phyloP scores from a whole-genome alignment of 1,140 invertebrate species.

The Drosophila truncata region DNA sequence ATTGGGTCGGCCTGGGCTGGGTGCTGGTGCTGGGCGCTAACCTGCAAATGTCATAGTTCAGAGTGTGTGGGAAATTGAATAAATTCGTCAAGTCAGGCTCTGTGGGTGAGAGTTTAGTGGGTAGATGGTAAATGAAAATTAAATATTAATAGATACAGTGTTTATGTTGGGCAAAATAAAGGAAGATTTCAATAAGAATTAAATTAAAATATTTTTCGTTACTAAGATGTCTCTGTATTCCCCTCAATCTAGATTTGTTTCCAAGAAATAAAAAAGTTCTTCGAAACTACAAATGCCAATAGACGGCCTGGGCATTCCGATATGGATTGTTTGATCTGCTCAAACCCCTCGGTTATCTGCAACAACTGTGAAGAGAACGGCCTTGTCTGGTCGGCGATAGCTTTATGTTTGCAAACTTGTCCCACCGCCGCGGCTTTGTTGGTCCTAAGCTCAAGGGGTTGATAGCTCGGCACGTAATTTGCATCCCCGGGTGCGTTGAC shows the following conservation, averaged over 20 bases:
- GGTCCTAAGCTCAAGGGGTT: conserved; percentile 45
- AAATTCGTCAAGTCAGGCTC: conserved; percentile 13
- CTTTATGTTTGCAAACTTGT: conserved; percentile 32
- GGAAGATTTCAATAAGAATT: background rate
- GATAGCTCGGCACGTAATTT: conserved; percentile 47
- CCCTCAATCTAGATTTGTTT: background rate
- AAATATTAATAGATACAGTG: conserved; percentile 40
- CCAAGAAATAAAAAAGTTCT: conserved; percentile 2
- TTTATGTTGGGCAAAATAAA: background rate
- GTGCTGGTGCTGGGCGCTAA: conserved; percentile 2
- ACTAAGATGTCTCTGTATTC: background rate
- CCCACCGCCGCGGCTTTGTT: conserved; percentile 7
- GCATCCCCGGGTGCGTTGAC: conserved; percentile 47
- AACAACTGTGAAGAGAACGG: conserved; percentile 13
- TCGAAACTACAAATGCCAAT: conserved; percentile 8
- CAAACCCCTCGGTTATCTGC: conserved; percentile 16
- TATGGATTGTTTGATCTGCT: conserved; percentile 35
- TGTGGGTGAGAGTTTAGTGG: conserved; percentile 11
- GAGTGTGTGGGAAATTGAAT: conserved; percentile 50
- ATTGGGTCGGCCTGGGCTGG: conserved; percentile 6
- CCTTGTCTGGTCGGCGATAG: conserved; percentile 36
- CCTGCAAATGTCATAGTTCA: conserved; percentile 49
- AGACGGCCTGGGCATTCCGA: conserved; percentile 11
- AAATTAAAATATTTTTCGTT: background rate
- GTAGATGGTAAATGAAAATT: conserved; percentile 19